Evolutionary conservation across 2,797 vertebrate genomes (phyloP), one percentile per base, ranked within the genome.

Genomic region (Arrhamphus sclerolepis): DNA sequence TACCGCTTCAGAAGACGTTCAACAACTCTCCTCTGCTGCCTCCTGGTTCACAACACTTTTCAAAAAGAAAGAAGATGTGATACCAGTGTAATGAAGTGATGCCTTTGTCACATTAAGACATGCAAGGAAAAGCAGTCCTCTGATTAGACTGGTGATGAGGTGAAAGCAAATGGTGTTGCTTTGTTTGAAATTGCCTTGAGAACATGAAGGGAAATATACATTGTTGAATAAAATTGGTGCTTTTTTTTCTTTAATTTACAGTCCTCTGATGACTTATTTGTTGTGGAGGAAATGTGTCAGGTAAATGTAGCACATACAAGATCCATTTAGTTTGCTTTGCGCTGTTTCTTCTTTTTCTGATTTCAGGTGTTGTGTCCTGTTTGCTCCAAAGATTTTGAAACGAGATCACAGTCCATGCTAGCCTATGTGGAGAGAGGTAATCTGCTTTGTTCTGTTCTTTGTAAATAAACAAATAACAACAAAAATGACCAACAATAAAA

Each of bases 341-440:
- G 9, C 6, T 10, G 7, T 31, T 6, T 0, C 2, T 18, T 6
- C 4, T 18, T 5, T 22, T 26, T 40, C 1, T 1, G 7, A 14
- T 60, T 64, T 46, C 17, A 73, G 53, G 47, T 70, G 39, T 22
- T 66, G 48, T 70, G 52, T 58, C 53, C 52, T 57, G 50, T 70
- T 58, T 73, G 65, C 21, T 50, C 22, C 18, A 29, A 31, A n/a
- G 31, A 66, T 20, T 60, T 61, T 41, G 19, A 18, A 47, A 64
- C 43, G 48, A 64, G 43, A 58, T 66, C 24, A 58, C 42, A 58
- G 34, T 72, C 18, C 61, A 70, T 62, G 70, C 56, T 34, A 62
- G 64, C 5, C 47, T 55, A 0, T 70, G 56, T 66, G 75, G 55
- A 34, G 65, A 69, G 11, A n/a, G 55, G 42, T 60, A 16, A 63